Conservation (phyloP, 2,113 vertebrate species). For the Phrynocephalus versicolor region DNA sequence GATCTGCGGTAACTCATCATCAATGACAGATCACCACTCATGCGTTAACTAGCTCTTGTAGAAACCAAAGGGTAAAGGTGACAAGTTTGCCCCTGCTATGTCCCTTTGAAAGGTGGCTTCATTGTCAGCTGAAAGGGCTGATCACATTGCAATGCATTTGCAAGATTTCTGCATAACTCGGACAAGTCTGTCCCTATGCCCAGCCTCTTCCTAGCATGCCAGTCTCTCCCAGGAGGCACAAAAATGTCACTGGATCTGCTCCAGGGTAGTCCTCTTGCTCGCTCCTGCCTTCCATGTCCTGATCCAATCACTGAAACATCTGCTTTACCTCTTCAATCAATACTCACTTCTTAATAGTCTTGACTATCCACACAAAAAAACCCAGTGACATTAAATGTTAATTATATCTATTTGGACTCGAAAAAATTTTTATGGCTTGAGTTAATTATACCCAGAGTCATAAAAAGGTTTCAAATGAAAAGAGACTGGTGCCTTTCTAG, state of each 20-base stretch:
- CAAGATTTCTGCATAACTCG: not conserved
- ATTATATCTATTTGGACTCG: conserved; percentile 78
- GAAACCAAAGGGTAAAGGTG: not conserved
- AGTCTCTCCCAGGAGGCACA: not conserved
- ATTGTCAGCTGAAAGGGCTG: not conserved
- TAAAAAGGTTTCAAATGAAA: conserved; percentile 77
- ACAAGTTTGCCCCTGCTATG: not conserved
- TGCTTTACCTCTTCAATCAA: conserved; percentile 71
- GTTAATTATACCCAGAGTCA: conserved; percentile 76
- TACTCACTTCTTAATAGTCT: conserved; percentile 69
- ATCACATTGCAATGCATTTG: not conserved
- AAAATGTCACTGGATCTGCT: conserved; percentile 16
- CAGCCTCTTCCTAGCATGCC: not conserved
- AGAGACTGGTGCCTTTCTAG: conserved; percentile 59
- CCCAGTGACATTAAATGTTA: conserved; percentile 76
- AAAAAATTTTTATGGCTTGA: conserved; percentile 73
- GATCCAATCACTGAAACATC: conserved; percentile 63
- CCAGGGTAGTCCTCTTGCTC: conserved; percentile 41
- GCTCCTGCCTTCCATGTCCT: not conserved
- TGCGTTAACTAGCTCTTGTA: not conserved
- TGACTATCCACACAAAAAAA: conserved; percentile 71
- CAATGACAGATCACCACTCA: not conserved
- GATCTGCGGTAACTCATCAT: not conserved
- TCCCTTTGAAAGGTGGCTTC: not conserved
- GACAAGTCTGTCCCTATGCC: not conserved